phyloP scores from a whole-genome alignment of 2,888 invertebrate genomes.

The Stenolophus ochropezus region DNA sequence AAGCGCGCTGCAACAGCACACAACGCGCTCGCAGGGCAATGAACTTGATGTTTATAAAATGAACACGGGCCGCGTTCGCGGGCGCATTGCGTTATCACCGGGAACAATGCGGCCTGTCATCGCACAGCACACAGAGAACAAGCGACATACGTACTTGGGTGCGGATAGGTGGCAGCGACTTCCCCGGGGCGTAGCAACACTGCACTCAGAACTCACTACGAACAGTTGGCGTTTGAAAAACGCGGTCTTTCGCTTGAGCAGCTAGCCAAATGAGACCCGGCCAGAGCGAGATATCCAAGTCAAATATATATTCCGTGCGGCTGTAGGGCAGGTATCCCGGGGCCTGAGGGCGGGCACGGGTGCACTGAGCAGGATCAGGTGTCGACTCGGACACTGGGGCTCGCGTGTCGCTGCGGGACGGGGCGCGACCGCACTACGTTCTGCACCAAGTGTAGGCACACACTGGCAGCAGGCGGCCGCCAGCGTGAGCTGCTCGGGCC shows the following conservation, averaged over 20 bases:
- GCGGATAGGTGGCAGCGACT: neutral
- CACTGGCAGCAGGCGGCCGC: constrained; percentile 68
- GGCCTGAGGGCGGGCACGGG: neutral
- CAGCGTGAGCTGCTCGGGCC: constrained; percentile 66
- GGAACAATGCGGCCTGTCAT: constrained; percentile 34
- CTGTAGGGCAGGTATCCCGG: constrained; percentile 55
- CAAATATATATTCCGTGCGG: constrained; percentile 67
- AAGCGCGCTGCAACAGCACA: constrained; percentile 3
- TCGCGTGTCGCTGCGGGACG: constrained; percentile 47
- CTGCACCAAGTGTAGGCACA: constrained; percentile 68
- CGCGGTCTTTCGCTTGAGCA: constrained; percentile 65
- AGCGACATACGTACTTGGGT: constrained; percentile 5
- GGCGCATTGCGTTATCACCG: constrained; percentile 30
- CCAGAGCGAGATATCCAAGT: constrained; percentile 68
- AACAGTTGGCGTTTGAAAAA: constrained; percentile 68
- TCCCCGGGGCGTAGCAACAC: neutral
- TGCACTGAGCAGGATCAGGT: neutral
- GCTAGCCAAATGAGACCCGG: constrained; percentile 68
- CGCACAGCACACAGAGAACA: neutral
- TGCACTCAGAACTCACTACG: constrained; percentile 46
- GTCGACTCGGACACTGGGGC: neutral
- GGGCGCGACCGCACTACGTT: constrained; percentile 62
- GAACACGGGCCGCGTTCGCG: constrained; percentile 39
- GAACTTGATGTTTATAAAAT: constrained; percentile 53
- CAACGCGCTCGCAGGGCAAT: constrained; percentile 25